Conservation (phyloP, 2,888 invertebrate species). For the Rhogogaster chlorosoma region DNA sequence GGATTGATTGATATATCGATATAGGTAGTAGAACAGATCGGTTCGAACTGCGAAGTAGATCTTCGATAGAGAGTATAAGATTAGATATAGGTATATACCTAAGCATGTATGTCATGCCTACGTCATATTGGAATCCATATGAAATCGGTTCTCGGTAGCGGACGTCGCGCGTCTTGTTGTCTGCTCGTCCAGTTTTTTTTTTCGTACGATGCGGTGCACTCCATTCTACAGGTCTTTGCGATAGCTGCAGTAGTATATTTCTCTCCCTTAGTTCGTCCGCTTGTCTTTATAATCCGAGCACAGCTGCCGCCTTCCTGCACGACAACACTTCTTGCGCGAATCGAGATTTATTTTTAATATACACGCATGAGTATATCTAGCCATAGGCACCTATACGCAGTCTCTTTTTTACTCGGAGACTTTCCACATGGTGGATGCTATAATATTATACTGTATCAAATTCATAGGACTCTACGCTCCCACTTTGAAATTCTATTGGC, state of each 20-base stretch:
- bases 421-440: background rate
- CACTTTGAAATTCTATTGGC: background rate
- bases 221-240: slow-evolving; percentile 38
- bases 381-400: background rate
- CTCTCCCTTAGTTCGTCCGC: slow-evolving; percentile 23
- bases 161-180: slow-evolving; percentile 27
- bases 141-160: slow-evolving; percentile 38
- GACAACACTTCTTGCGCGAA: background rate
- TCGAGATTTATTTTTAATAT: slow-evolving; percentile 3
- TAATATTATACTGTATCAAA: background rate
- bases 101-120: slow-evolving; percentile 20
- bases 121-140: slow-evolving; percentile 37
- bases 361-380: background rate
- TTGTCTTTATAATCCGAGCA: background rate
- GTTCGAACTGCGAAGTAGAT: background rate
- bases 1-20: background rate
- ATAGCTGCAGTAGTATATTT: slow-evolving; percentile 20
- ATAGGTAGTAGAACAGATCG: background rate
- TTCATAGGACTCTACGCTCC: background rate
- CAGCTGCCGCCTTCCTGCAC: slow-evolving; percentile 17
- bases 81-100: background rate
- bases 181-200: slow-evolving; percentile 17
- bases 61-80: background rate
- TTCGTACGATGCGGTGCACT: background rate
- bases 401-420: background rate